Evolutionary conservation across 2,888 invertebrate genomes (phyloP).

Genomic region (Chrysotoxum bicinctum): DNA sequence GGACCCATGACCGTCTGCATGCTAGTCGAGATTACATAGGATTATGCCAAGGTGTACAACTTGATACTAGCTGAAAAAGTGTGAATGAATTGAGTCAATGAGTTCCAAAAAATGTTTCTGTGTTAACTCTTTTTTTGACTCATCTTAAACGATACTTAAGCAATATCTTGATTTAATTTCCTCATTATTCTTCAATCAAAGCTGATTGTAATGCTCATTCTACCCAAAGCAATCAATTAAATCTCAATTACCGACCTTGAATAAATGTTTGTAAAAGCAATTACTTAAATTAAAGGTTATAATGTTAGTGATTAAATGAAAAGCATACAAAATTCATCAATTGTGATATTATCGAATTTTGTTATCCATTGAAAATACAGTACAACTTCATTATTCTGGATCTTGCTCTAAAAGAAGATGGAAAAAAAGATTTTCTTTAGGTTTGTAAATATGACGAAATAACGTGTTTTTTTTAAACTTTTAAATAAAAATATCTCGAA

Average conservation of each 20-base stretch:
- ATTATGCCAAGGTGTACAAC: too few relatives aligned
- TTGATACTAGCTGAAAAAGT: too few relatives aligned
- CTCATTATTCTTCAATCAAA: background rate
- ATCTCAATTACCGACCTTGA: background rate
- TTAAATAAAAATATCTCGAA: too few relatives aligned
- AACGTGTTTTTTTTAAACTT: too few relatives aligned
- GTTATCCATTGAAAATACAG: background rate
- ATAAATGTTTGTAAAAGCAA: background rate
- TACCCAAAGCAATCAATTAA: background rate
- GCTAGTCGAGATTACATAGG: too few relatives aligned
- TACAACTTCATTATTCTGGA: background rate
- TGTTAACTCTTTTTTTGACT: background rate
- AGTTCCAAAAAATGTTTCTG: too few relatives aligned
- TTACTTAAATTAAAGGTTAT: background rate
- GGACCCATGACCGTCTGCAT: too few relatives aligned
- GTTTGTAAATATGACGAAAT: too few relatives aligned
- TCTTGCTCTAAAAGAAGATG: too few relatives aligned
- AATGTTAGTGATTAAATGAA: conserved; percentile 2
- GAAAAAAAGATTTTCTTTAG: too few relatives aligned
- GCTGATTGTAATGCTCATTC: background rate
- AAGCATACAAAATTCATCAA: background rate
- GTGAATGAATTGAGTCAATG: too few relatives aligned
- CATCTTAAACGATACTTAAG: background rate
- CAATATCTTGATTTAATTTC: background rate
- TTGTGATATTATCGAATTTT: background rate